phyloP scores from a whole-genome alignment of 2,113 vertebrate genomes.

The Nettapus auritus region DNA sequence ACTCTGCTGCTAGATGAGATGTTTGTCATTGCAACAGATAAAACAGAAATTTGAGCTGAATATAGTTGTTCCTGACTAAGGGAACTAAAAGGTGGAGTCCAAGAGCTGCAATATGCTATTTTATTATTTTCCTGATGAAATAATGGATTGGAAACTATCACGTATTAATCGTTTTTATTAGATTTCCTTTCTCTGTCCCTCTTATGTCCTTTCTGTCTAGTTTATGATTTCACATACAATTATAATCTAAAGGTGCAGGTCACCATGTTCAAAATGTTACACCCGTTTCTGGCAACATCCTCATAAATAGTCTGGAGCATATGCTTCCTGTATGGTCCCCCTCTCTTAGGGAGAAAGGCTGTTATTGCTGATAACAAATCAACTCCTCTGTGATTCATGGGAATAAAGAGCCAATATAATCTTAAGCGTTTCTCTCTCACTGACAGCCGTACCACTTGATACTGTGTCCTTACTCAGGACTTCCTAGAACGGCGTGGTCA shows the following conservation, averaged over 20 bases:
- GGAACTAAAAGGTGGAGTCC: neutral
- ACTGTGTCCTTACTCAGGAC: neutral
- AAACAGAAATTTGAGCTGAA: conserved; percentile 8
- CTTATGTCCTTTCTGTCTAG: neutral
- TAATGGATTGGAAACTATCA: conserved; percentile 29
- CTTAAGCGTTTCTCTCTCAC: neutral
- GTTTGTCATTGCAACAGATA: neutral
- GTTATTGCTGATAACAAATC: conserved; percentile 37
- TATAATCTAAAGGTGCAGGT: conserved; percentile 18
- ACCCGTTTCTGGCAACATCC: conserved; percentile 15
- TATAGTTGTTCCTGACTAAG: neutral
- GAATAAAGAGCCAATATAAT: neutral
- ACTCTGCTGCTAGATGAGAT: neutral
- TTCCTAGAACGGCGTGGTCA: neutral
- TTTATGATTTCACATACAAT: neutral
- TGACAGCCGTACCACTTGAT: neutral
- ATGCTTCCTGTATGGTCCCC: neutral
- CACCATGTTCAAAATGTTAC: neutral
- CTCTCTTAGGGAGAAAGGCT: conserved; percentile 2
- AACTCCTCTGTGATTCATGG: conserved; percentile 12
- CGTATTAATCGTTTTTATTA: neutral
- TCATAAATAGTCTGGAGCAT: conserved; percentile 26
- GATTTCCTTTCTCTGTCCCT: conserved; percentile 8
- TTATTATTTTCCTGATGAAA: conserved; percentile 51
- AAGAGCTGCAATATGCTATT: neutral